Percentiles rank a stretch among this genome's conserved stretches.
Evolutionary conservation across 1,140 invertebrate genomes (phyloP).

Genomic region (Callitettix versicolor): DNA sequence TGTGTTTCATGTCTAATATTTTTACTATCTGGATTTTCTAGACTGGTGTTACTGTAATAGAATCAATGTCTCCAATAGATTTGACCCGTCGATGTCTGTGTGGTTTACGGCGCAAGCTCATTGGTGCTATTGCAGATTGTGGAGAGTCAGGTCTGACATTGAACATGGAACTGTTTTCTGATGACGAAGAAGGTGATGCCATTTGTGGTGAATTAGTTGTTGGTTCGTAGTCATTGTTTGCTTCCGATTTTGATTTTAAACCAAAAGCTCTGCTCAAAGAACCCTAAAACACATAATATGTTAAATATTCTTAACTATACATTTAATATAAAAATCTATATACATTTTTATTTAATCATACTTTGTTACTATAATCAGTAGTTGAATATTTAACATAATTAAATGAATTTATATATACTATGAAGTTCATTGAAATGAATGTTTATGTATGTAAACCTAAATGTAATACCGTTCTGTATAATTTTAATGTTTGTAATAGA

Average conservation of each 20-base stretch:
- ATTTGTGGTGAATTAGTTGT: background rate
- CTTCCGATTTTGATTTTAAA: conserved; percentile 42
- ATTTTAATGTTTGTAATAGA: too few species aligned
- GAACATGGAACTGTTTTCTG: conserved; percentile 31
- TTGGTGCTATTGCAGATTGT: conserved; percentile 31
- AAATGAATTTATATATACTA: too few species aligned
- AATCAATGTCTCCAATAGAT: conserved; percentile 60
- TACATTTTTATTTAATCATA: background rate
- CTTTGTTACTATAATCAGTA: too few species aligned
- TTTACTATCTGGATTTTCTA: background rate
- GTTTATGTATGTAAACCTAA: too few species aligned
- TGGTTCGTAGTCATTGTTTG: conserved; percentile 15
- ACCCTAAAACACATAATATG: conserved; percentile 40
- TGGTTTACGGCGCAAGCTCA: conserved; percentile 19
- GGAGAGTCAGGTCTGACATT: conserved; percentile 30
- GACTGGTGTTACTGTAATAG: conserved; percentile 37
- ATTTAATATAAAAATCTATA: conserved; percentile 3
- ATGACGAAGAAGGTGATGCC: conserved; percentile 24
- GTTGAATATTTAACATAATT: too few species aligned
- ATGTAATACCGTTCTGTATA: too few species aligned
- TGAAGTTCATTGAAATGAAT: too few species aligned
- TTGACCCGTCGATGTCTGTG: conserved; percentile 50
- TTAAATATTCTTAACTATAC: conserved; percentile 5
- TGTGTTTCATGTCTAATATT: too few species aligned
- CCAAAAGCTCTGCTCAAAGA: conserved; percentile 65